Evolutionary conservation across 2,888 invertebrate genomes (phyloP).

Genomic region (Adelphocoris suturalis): DNA sequence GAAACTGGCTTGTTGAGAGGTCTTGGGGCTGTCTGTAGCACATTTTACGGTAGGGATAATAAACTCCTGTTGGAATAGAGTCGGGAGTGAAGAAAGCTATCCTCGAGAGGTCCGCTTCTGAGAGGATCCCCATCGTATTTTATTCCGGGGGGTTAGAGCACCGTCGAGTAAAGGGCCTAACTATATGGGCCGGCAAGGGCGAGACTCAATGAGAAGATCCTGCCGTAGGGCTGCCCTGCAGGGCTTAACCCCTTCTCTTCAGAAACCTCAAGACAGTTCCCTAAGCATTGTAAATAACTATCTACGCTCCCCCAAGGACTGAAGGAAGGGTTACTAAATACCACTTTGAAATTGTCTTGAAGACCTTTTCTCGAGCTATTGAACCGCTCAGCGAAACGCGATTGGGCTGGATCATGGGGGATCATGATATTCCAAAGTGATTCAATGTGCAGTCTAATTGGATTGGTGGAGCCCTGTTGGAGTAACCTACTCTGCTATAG

Average conservation of each 20-base stretch:
- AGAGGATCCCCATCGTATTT: conserved; percentile 37
- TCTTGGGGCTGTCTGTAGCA: not conserved
- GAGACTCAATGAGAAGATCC: conserved; percentile 17
- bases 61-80: conserved; percentile 46
- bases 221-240: conserved; percentile 15
- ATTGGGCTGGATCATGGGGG: too few relatives aligned
- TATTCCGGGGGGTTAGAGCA: not conserved
- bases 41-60: conserved; percentile 45
- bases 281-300: conserved; percentile 63
- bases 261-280: conserved; percentile 62
- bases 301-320: conserved; percentile 34
- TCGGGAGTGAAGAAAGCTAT: conserved; percentile 41
- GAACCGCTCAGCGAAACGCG: not conserved
- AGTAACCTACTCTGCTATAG: too few relatives aligned
- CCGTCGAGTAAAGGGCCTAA: conserved; percentile 7
- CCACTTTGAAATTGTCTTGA: conserved; percentile 26
- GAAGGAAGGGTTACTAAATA: conserved; percentile 28
- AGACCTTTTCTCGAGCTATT: not conserved
- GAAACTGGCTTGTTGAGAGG: not conserved
- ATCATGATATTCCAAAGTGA: too few relatives aligned
- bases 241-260: conserved; percentile 10
- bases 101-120: conserved; percentile 26
- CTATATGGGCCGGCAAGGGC: not conserved
- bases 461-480: too few relatives aligned
- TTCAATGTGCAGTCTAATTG: too few relatives aligned